Percentiles rank a stretch among this genome's conserved stretches.
These are phyloP conservation scores for Echeneis naucrates DNA, from an alignment of 2,797 vertebrate species.

Conservation along the genomic window DNA sequence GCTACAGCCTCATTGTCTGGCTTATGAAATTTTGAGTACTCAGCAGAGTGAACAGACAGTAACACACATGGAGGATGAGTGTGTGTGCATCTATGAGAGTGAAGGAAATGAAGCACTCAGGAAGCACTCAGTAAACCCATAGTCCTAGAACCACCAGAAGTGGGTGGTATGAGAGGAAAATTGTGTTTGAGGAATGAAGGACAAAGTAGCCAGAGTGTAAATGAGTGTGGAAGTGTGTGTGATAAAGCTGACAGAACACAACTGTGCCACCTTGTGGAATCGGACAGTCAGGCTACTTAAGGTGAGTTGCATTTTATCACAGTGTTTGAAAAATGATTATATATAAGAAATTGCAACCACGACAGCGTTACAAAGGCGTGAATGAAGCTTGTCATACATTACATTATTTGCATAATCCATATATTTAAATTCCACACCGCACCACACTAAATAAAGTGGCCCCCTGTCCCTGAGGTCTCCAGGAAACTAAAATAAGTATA, in stretches of 20 bases:
- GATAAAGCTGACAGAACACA: conserved; percentile 36
- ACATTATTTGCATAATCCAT: not conserved
- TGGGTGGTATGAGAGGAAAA: conserved; percentile 74
- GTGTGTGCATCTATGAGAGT: conserved; percentile 56
- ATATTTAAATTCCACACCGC: not conserved
- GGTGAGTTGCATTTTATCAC: not conserved
- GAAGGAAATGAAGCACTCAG: conserved; percentile 77
- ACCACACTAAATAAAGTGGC: not conserved
- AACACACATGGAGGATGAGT: conserved; percentile 46
- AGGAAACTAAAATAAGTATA: conserved; percentile 28
- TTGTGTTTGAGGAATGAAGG: conserved; percentile 72
- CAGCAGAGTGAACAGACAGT: conserved; percentile 60
- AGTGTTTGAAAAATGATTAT: not conserved
- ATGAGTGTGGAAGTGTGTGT: conserved; percentile 7
- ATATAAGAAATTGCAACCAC: not conserved
- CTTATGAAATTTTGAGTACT: conserved; percentile 70
- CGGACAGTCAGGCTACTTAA: conserved; percentile 21
- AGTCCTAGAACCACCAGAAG: conserved; percentile 71
- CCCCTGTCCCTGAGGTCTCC: not conserved
- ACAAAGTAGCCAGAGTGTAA: conserved; percentile 51
- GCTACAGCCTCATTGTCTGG: conserved; percentile 66
- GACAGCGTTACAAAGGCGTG: not conserved
- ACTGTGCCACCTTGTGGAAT: conserved; percentile 75
- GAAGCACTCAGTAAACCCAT: conserved; percentile 74
- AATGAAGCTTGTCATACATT: not conserved